Conservation (phyloP, 2,797 vertebrate genomes). For the Syndactyla subalaris region DNA sequence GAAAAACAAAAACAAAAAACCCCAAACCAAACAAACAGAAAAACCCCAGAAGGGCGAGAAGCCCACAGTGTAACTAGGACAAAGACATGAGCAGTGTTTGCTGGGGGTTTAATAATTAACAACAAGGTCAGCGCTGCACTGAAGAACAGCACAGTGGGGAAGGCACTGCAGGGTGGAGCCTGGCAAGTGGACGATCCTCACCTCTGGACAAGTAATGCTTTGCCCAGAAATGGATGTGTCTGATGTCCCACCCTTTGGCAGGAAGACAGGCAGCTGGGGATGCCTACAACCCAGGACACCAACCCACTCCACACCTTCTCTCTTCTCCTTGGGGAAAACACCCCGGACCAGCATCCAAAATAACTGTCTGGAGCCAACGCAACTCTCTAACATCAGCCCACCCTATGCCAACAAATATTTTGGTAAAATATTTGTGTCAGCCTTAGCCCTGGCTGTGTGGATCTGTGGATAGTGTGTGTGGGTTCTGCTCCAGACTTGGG, state of each 20-base stretch:
- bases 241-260: neutral
- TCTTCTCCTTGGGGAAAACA: neutral
- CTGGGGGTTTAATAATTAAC: slow-evolving; percentile 68
- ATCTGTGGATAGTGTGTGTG: accelerated
- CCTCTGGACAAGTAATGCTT: accelerated
- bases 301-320: neutral
- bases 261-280: neutral
- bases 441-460: neutral
- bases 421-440: neutral
- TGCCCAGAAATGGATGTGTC: neutral
- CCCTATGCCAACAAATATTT: neutral
- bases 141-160: neutral
- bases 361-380: neutral
- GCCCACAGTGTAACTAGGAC: slow-evolving; percentile 31
- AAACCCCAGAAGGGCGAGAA: neutral
- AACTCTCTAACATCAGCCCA: neutral
- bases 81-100: slow-evolving; percentile 24
- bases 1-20: neutral
- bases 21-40: no score
- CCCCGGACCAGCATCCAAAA: neutral
- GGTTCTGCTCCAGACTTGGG: accelerated
- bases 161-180: neutral
- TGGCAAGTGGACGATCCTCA: accelerated
- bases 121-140: slow-evolving; percentile 24
- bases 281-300: neutral